Evolutionary conservation across 2,113 vertebrate species (phyloP).

Genomic region (Campylorhamphus procurvoides): DNA sequence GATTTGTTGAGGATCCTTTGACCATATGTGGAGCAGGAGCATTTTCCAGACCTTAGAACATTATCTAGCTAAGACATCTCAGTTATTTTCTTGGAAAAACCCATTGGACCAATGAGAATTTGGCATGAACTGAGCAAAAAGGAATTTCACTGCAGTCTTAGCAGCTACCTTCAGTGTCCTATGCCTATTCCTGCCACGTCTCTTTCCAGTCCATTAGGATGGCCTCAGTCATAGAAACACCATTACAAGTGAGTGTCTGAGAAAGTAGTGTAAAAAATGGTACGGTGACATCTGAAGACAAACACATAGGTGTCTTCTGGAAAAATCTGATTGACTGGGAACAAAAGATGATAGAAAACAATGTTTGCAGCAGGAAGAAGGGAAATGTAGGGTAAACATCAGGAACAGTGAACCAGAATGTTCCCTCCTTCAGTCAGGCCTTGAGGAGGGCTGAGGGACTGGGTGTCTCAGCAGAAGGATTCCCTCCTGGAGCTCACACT

Average conservation of each 20-base stretch:
- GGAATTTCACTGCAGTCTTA: neutral
- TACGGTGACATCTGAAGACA: neutral
- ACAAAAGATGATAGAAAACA: neutral
- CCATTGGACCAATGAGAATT: neutral
- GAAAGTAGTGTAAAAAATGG: neutral
- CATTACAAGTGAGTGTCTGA: neutral
- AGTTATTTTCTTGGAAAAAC: neutral
- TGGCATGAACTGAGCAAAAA: neutral
- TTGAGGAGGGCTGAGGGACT: neutral
- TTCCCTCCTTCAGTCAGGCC: neutral
- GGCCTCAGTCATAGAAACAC: neutral
- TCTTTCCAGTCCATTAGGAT: neutral
- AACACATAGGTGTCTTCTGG: neutral
- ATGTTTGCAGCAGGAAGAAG: neutral
- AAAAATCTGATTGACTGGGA: neutral
- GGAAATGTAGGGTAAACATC: neutral
- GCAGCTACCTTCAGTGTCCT: neutral
- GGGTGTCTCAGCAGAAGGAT: neutral
- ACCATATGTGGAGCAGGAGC: neutral
- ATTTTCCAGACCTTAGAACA: neutral
- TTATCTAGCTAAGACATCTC: neutral
- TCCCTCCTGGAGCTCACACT: neutral
- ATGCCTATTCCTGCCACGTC: neutral
- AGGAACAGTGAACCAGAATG: neutral
- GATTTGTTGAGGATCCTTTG: neutral